phyloP scores from a whole-genome alignment of 2,797 vertebrate genomes.

The Peromyscus attwateri region DNA sequence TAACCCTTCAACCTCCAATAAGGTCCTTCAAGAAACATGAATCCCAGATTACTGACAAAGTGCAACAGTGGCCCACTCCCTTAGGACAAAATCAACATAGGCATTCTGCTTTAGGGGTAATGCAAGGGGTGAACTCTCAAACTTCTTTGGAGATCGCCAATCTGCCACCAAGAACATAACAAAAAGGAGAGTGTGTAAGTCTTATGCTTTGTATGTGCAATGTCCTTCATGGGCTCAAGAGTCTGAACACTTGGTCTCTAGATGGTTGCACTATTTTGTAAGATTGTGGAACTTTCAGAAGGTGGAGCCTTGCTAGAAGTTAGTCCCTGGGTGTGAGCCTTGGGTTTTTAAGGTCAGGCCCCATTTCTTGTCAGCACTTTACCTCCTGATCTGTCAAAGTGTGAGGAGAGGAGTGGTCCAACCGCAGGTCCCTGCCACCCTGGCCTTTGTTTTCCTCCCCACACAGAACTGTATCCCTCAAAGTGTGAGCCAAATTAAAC shows the following conservation, averaged over 20 bases:
- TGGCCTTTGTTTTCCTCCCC: neutral
- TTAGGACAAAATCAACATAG: neutral
- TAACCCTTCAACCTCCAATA: neutral
- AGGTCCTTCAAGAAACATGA: slow-evolving; percentile 7
- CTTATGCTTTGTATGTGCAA: neutral
- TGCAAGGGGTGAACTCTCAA: neutral
- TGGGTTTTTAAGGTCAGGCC: neutral
- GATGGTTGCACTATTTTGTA: neutral
- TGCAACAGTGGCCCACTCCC: neutral
- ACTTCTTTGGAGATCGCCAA: neutral
- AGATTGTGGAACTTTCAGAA: neutral
- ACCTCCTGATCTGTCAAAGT: neutral
- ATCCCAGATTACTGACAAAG: neutral
- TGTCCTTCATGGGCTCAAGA: neutral
- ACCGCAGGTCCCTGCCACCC: neutral
- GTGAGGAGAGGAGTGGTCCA: neutral
- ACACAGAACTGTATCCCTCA: neutral
- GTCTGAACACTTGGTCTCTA: neutral
- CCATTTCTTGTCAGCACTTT: neutral
- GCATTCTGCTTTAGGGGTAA: slow-evolving; percentile 9
- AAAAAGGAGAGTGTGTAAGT: neutral
- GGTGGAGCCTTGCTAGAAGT: neutral
- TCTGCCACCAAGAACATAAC: neutral
- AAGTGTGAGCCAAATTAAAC: neutral
- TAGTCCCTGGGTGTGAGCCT: neutral